Percentiles rank a stretch among this genome's conserved stretches.
Conservation (phyloP, 2,113 vertebrate species). For the Pica pica region DNA sequence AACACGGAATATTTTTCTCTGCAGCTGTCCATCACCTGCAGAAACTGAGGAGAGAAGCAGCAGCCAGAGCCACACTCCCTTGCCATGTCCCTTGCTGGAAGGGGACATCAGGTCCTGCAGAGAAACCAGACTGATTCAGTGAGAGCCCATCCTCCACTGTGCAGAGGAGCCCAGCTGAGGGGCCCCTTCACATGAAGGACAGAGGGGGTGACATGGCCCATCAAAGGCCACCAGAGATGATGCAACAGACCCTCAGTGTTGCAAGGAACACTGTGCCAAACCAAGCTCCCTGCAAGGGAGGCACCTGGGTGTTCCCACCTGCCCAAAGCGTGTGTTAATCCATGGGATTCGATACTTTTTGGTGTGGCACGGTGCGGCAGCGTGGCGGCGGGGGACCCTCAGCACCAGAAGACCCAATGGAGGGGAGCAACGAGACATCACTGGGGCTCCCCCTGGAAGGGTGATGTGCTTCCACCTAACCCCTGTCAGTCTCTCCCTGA, state of each 20-base stretch:
- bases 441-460: background rate
- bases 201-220: background rate
- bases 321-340: background rate
- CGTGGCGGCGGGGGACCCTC: background rate
- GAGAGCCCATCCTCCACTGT: background rate
- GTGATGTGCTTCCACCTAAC: background rate
- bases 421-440: background rate
- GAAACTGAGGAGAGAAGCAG: background rate
- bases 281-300: background rate
- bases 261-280: background rate
- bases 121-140: background rate
- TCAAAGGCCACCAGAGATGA: background rate
- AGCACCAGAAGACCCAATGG: background rate
- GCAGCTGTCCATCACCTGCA: background rate
- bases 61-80: background rate
- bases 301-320: background rate
- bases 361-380: background rate
- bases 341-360: background rate
- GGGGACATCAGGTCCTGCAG: background rate
- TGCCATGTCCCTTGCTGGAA: background rate
- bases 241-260: background rate
- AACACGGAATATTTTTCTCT: background rate
- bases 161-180: background rate
- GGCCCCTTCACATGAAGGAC: too few relatives aligned
- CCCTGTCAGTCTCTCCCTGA: background rate